These are phyloP conservation scores for Chloebia gouldiae DNA, from an alignment of 2,113 vertebrate genomes.

Conservation along the genomic window DNA sequence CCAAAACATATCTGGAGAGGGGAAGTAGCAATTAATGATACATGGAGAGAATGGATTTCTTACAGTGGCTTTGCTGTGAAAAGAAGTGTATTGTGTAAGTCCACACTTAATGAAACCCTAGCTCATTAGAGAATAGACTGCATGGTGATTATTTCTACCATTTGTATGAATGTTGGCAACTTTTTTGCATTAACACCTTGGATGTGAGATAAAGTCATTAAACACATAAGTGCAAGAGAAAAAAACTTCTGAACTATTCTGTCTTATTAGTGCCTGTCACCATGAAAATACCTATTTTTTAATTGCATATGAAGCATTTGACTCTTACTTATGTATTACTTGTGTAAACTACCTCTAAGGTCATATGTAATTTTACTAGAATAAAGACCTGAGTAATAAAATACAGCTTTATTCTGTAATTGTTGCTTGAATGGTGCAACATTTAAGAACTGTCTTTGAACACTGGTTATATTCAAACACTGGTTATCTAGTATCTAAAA, in stretches of 20 bases:
- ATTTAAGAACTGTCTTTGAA: neutral
- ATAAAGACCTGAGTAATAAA: neutral
- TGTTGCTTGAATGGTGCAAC: neutral
- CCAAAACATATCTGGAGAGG: neutral
- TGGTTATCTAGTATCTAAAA: neutral
- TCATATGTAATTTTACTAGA: neutral
- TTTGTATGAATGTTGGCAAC: neutral
- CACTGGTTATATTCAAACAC: too few relatives aligned
- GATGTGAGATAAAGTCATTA: neutral
- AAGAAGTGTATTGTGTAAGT: neutral
- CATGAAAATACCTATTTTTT: neutral
- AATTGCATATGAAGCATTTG: neutral
- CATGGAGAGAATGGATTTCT: neutral
- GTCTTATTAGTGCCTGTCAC: neutral
- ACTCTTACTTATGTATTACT: neutral
- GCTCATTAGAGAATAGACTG: neutral
- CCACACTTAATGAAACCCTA: neutral
- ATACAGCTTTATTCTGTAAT: neutral
- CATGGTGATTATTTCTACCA: neutral
- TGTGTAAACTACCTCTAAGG: neutral
- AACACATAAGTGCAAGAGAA: neutral
- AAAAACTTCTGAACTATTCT: neutral
- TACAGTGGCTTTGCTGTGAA: neutral
- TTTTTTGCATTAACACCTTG: neutral
- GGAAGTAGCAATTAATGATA: neutral